A percentile compares a stretch with the other conserved stretches of the same genome.
phyloP scores from a whole-genome alignment of 1,140 invertebrate genomes.

The Ostrea denselamellosa region DNA sequence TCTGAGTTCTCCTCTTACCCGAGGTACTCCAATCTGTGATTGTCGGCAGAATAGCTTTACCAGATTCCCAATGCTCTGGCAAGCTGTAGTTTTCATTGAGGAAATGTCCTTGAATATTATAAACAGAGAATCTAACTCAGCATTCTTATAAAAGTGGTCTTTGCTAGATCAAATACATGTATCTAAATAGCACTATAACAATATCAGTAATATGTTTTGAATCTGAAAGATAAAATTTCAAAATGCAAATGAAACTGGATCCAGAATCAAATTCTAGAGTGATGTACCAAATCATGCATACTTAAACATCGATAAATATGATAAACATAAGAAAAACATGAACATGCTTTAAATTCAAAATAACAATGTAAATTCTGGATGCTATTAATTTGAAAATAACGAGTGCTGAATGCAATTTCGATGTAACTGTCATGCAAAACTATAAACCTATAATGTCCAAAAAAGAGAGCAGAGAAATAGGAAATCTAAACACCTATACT shows the following conservation, averaged over 20 bases:
- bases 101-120: not conserved
- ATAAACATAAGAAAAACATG: not conserved
- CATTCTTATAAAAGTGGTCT: not conserved
- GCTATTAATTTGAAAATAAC: constrained; percentile 20
- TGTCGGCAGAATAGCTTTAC: not conserved
- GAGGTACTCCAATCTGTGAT: constrained; percentile 4
- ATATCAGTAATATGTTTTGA: not conserved
- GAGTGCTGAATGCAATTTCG: not conserved
- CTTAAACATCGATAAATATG: not conserved
- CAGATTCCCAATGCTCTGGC: constrained; percentile 1
- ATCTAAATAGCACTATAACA: no score
- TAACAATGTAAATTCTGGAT: not conserved
- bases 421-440: not conserved
- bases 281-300: not conserved
- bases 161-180: not conserved
- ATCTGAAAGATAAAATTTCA: not conserved
- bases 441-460: not conserved
- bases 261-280: no score
- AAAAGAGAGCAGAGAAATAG: not conserved
- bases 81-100: constrained; percentile 20
- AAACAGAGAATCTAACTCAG: not conserved
- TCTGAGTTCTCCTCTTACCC: not conserved
- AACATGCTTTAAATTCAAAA: not conserved
- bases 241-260: not conserved
- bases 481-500: not conserved